Base-by-base conservation (phyloP, 2,797 vertebrate species). In the Synaphobranchus kaupii region DNA sequence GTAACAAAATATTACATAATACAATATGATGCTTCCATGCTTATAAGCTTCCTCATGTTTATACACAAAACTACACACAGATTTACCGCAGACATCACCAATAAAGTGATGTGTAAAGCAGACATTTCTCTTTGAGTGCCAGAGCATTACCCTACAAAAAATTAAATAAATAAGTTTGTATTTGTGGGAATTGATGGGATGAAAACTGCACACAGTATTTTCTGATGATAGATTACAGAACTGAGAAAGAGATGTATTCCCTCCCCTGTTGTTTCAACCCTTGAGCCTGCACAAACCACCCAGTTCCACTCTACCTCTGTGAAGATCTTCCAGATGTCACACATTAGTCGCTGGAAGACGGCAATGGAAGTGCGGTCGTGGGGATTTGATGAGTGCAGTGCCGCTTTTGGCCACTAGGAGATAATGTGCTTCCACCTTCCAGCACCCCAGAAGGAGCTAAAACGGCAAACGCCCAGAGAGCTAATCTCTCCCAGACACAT, bases 171-270 rank as follows among this genome's bases (percentile, higher is more conserved):
- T 39, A 76, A 1, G 1, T 39, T 34, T 17, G 34, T 76, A 28
- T 71, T 28, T 39, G 44, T 88, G 81, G 17, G 47, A 85, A 58
- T 58, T 60, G 60, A 48, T 86, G 28, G 47, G 1, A 31, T 47
- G 54, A 86, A 58, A 86, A 25, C 54, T 48, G 28, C 76, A 87
- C 80, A 52, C 44, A 71, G 50, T 87, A 34, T 87, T 48, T 87
- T 47, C 17, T 47, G 44, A 25, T 15, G 44, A 52, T 68, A 31
- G 56, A 54, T 76, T 39, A 76, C 12, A 44, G 25, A 76, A 76
- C 71, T 20, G 71, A 76, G 34, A 44, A 25, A 44, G 68, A 71
- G 71, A 76, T 76, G 39, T 76, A 76, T 76, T 34, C 71, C 34
- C 31, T 44, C 71, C 34, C 31, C 34, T 20, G 34, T 31, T 76